Evolutionary conservation across 2,888 invertebrate species (phyloP).

Genomic region (Charanyca ferruginea): DNA sequence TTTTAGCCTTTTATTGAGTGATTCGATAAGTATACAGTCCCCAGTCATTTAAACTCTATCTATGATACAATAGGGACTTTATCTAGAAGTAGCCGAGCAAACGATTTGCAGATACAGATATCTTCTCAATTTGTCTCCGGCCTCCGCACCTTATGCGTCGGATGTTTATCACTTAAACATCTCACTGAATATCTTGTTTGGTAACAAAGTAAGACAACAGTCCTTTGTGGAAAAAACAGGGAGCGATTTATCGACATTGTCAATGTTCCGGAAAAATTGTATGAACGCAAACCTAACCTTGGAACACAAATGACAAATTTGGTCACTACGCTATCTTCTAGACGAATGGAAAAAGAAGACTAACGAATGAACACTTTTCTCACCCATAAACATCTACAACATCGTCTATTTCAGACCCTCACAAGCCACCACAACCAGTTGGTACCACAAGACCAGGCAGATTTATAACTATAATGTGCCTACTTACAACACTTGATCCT

Average conservation of each 20-base stretch:
- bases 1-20: neutral
- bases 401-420: neutral
- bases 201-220: slow-evolving; percentile 38
- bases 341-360: neutral
- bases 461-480: slow-evolving; percentile 15
- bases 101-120: neutral
- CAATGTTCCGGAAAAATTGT: neutral
- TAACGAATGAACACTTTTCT: too few relatives aligned
- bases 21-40: neutral
- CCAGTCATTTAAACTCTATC: neutral
- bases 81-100: neutral
- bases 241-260: slow-evolving; percentile 6
- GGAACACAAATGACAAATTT: neutral
- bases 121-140: slow-evolving; percentile 1
- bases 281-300: neutral
- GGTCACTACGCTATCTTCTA: too few relatives aligned
- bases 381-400: neutral
- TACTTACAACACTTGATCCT: slow-evolving; percentile 30
- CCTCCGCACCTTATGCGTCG: slow-evolving; percentile 8
- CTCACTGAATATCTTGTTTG: slow-evolving; percentile 41
- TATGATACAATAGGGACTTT: neutral
- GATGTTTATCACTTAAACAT: slow-evolving; percentile 51
- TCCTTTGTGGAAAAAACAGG: slow-evolving; percentile 24
- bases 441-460: slow-evolving; percentile 8
- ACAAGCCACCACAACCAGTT: slow-evolving; percentile 7